These are phyloP conservation scores for Archips xylosteana DNA, from an alignment of 2,888 invertebrate genomes.

Conservation along the genomic window DNA sequence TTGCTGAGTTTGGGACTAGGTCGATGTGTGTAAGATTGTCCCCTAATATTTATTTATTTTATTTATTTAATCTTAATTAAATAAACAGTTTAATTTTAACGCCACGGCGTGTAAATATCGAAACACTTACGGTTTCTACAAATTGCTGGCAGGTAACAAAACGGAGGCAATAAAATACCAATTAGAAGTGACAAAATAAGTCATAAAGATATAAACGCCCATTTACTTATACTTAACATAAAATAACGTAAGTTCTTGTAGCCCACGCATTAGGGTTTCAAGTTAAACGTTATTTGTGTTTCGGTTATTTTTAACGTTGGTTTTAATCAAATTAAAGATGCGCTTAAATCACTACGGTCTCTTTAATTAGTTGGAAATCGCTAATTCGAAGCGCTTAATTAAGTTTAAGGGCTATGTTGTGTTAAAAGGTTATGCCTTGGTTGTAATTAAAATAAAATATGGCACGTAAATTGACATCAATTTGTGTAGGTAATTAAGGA, in stretches of 20 bases:
- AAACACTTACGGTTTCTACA: constrained; percentile 47
- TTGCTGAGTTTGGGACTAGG: no score
- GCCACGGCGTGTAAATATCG: constrained; percentile 5
- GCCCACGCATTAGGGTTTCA: neutral
- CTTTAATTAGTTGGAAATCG: constrained; percentile 19
- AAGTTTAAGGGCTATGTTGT: neutral
- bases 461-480: neutral
- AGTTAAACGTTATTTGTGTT: constrained; percentile 8
- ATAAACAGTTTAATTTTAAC: constrained; percentile 5
- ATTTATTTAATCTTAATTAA: constrained; percentile 21
- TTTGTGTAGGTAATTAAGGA: neutral
- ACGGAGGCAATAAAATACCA: constrained; percentile 46
- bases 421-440: neutral
- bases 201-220: constrained; percentile 49
- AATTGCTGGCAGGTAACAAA: constrained; percentile 48
- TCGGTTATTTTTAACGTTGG: constrained; percentile 2
- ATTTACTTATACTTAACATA: neutral
- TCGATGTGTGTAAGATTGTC: no score
- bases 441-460: neutral
- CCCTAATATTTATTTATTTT: no score
- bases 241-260: constrained; percentile 1
- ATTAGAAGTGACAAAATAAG: constrained; percentile 56
- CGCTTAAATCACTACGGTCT: constrained; percentile 2
- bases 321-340: constrained; percentile 15
- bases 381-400: constrained; percentile 8